These are phyloP conservation scores for pig (Sus scrofa) DNA, from an alignment of 2,113 vertebrate species.

Conservation along the genomic window T2T-Sscrofa CM000814.6:88913001-88913500, in stretches of 20 bases:
- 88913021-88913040: constrained; percentile 50
- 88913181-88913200: background rate
- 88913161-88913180: background rate
- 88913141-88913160: background rate
- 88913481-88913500: background rate
- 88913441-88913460: background rate
- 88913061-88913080: background rate
- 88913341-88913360: background rate
- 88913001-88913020: constrained; percentile 55
- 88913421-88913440: background rate
- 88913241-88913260: background rate
- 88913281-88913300: background rate
- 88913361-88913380: background rate
- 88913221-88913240: background rate
- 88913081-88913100: constrained; percentile 11
- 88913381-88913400: background rate
- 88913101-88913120: background rate
- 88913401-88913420: background rate
- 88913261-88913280: background rate
- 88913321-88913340: background rate
- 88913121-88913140: background rate
- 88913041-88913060: constrained; percentile 53
- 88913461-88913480: background rate
- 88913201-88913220: background rate
- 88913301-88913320: background rate